Base-by-base conservation (phyloP, 2,888 invertebrate species). In the Sialis lutaria region DNA sequence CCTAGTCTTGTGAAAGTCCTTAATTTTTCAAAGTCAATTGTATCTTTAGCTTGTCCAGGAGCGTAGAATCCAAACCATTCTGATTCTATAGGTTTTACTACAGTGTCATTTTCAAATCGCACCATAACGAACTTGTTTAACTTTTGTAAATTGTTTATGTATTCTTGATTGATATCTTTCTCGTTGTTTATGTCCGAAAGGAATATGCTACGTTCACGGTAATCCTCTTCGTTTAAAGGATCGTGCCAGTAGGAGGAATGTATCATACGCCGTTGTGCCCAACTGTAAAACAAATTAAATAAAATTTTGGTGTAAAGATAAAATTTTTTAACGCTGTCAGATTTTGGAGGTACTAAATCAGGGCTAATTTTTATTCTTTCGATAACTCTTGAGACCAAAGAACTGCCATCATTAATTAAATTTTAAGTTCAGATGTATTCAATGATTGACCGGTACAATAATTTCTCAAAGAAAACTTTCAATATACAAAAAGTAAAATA, bases 211-310 rank as follows among this genome's bases (percentile, higher is more conserved):
- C 75, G 74, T 1, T 70, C 57, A 50, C 67, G 73, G 65, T 98
- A 99, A 6, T 71, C 68, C 0, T 73, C 70, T 62, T 91, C 90
- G 56, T 87, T 72, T 2, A 91, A 64, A 0, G 98, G 96, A 67
- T 98, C 95, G 62, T 99, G 97, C 98, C 98, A 99, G 62, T 95
- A 99, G 33, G 96, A 87, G 0, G 97, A 96, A 68, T 96, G 98
- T 0, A 93, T 85, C 3, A 90, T 64, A 2, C 67, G 65, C 13
- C 75, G 61, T 63, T 90, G 90, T 2, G 86, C 73, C 75, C 79
- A 80, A 22, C 88, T 88, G 60, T 9, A 67, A 69, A 48, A 48
- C 22, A 22, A 22, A 52, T 49, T 45, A 44, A 40, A 40, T 40
- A 2, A 6, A 40, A 8, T 40, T 40, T n/a, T n/a, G 10, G 4